A percentile compares a stretch with the other conserved stretches of the same genome.
Conservation (phyloP, 2,888 invertebrate species). For the Plusia festucae region DNA sequence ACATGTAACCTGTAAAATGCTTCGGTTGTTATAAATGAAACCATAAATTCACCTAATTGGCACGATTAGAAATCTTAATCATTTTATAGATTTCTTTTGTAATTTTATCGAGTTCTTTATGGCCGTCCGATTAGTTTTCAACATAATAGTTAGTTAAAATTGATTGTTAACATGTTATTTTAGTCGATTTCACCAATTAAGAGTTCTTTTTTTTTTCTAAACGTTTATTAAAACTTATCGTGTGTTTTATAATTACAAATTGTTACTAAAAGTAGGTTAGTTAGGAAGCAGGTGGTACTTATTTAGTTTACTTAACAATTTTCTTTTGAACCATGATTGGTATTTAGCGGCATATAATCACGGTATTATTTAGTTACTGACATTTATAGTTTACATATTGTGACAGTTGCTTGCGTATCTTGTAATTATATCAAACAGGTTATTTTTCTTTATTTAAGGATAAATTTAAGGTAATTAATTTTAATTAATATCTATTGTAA, state of each 20-base stretch:
- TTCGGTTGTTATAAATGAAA: slow-evolving; percentile 66
- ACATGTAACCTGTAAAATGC: slow-evolving; percentile 56
- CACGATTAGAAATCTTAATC: slow-evolving; percentile 85
- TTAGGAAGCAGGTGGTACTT: slow-evolving; percentile 40
- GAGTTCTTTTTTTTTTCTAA: slow-evolving; percentile 51
- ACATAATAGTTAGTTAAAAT: slow-evolving; percentile 83
- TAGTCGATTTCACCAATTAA: slow-evolving; percentile 82
- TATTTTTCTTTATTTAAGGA: slow-evolving; percentile 33
- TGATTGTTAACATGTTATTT: slow-evolving; percentile 85
- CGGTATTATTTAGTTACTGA: slow-evolving; percentile 41
- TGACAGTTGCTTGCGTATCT: slow-evolving; percentile 23
- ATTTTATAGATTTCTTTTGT: slow-evolving; percentile 88
- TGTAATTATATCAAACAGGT: slow-evolving; percentile 41
- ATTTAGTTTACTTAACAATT: slow-evolving; percentile 29
- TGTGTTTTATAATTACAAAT: slow-evolving; percentile 64
- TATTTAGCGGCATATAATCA: slow-evolving; percentile 51
- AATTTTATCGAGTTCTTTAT: slow-evolving; percentile 86
- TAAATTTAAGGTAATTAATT: slow-evolving; percentile 24
- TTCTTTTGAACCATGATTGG: slow-evolving; percentile 43
- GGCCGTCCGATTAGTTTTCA: slow-evolving; percentile 80
- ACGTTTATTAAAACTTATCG: slow-evolving; percentile 62
- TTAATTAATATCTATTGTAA: not conserved
- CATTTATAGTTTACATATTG: slow-evolving; percentile 45
- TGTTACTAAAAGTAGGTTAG: slow-evolving; percentile 63
- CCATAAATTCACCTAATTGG: slow-evolving; percentile 87